Conservation (phyloP, 2,113 vertebrate genomes). For the Muntiacus muntjak region DNA sequence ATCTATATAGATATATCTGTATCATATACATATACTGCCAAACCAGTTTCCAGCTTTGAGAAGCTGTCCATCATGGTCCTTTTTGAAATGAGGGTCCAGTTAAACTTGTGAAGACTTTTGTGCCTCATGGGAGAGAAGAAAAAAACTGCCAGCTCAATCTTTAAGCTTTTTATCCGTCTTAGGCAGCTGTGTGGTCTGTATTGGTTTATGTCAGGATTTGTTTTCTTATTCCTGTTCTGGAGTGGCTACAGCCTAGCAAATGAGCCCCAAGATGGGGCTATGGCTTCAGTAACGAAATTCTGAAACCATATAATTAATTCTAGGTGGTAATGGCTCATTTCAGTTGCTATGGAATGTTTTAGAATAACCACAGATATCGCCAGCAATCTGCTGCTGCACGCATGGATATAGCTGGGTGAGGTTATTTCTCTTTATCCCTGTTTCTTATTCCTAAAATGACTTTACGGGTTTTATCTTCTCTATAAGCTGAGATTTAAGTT, state of each 20-base stretch:
- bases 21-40: background rate
- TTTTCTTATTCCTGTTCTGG: conserved; percentile 34
- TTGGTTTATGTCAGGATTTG: conserved; percentile 52
- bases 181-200: conserved; percentile 29
- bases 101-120: conserved; percentile 19
- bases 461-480: conserved; percentile 3
- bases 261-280: background rate
- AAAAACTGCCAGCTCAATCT: conserved; percentile 1
- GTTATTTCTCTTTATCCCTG: background rate
- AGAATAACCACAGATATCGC: background rate
- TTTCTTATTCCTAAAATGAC: conserved; percentile 8
- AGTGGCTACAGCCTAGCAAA: conserved; percentile 19
- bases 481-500: background rate
- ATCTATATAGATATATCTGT: background rate
- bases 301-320: background rate
- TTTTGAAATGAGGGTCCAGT: background rate
- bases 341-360: background rate
- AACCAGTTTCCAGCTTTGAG: background rate
- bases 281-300: background rate
- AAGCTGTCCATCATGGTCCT: background rate
- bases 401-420: conserved; percentile 12
- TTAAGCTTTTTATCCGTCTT: conserved; percentile 60
- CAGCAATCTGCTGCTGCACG: background rate
- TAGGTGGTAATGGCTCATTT: background rate
- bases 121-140: background rate